phyloP scores from a whole-genome alignment of 2,888 invertebrate species.

The Chloromyia formosa region DNA sequence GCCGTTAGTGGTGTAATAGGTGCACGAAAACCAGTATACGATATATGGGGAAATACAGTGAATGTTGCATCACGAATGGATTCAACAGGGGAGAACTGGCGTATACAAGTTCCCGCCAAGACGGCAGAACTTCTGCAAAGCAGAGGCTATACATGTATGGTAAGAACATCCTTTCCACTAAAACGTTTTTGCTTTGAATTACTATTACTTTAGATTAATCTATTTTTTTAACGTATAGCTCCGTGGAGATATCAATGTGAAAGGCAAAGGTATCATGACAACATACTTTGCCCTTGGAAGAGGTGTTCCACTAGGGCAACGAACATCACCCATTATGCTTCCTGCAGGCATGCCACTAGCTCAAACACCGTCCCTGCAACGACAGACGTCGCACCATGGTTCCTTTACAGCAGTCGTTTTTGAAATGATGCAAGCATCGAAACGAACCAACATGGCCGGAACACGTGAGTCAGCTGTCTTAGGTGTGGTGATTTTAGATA shows the following conservation, averaged over 20 bases:
- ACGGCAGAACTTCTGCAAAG: constrained; percentile 75
- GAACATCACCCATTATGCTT: constrained; percentile 59
- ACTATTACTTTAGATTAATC: background rate
- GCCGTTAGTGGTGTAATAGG: constrained; percentile 96
- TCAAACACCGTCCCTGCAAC: constrained; percentile 68
- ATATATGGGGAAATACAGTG: constrained; percentile 97
- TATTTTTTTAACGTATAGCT: constrained; percentile 66
- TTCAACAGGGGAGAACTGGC: constrained; percentile 86
- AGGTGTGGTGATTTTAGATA: constrained; percentile 9
- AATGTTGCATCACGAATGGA: constrained; percentile 98
- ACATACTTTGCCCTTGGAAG: constrained; percentile 88
- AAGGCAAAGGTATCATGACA: constrained; percentile 95
- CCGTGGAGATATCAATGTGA: constrained; percentile 89
- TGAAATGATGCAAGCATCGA: constrained; percentile 82
- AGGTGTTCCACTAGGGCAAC: constrained; percentile 59
- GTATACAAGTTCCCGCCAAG: constrained; percentile 88
- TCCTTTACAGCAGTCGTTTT: constrained; percentile 88
- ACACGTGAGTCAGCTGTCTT: constrained; percentile 58
- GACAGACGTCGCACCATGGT: constrained; percentile 77
- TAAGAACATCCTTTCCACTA: constrained; percentile 50
- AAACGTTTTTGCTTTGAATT: no score
- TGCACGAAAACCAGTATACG: constrained; percentile 94
- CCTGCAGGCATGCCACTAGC: constrained; percentile 65
- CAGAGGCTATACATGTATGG: constrained; percentile 63
- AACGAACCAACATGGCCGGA: constrained; percentile 60